Evolutionary conservation across 2,113 vertebrate genomes (phyloP), one percentile per base, ranked within the genome.

Genomic region (Panthera leo): DNA sequence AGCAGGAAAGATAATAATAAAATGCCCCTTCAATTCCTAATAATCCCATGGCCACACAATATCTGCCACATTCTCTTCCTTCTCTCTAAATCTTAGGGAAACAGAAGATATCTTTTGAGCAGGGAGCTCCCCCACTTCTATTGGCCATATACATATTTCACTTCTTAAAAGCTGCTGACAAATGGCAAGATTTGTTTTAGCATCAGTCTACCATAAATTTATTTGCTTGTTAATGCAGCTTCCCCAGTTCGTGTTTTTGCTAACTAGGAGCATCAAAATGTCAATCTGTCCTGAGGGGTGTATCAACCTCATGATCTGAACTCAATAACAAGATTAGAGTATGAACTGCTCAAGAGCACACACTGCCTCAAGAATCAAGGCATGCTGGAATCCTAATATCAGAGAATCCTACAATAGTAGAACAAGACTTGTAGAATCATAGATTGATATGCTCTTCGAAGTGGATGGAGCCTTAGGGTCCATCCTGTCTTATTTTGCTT

Each of bases 211-310:
- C 95, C 95, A 98, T 85, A 91, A 98, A 98, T 98, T 97, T 97
- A 98, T 98, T 97, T 98, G 94, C 96, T 98, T 96, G 95, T 96
- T 98, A 98, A 98, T 97, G 97, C 97, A 98, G 95, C 98, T 98
- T 97, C 76, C 91, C 94, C 85, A 97, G 98, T 97, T 97, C 92
- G 93, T 97, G 98, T 95, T 99, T 98, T 98, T 97, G 93, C 95
- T 99, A 99, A 98, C 55, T 97, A 98, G 97, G 97, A 98, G 91
- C 98, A 98, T 98, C 92, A 97, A 98, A 98, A 98, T 98, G 98
- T 98, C 98, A 99, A 55, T 98, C 97, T 98, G 98, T 98, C 98
- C 98, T 98, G 97, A 97, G 98, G 98, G 98, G 94, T 98, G 39
- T 95, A 98, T 98, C 98, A 98, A 95, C 97, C 97, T 98, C 97